Conservation (phyloP, 2,113 vertebrate species). For the Muntiacus muntjak region DNA sequence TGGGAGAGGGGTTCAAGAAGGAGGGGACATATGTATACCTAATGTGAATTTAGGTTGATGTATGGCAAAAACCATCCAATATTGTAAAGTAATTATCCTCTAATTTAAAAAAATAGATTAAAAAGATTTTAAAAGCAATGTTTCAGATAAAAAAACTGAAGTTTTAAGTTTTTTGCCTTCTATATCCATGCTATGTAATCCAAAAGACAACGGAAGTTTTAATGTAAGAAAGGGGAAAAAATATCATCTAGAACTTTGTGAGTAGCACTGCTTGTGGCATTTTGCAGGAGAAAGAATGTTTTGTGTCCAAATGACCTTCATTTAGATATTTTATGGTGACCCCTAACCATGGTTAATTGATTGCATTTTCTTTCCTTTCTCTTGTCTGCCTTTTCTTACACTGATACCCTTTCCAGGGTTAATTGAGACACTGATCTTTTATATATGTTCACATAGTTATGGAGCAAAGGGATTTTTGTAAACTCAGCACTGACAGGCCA, state of each 20-base stretch:
- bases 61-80: neutral
- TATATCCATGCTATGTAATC: neutral
- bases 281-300: conserved; percentile 66
- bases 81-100: neutral
- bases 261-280: conserved; percentile 63
- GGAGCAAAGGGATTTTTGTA: conserved; percentile 58
- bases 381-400: conserved; percentile 67
- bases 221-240: conserved; percentile 9
- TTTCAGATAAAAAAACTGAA: neutral
- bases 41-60: neutral
- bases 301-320: conserved; percentile 69
- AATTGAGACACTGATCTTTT: conserved; percentile 81
- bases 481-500: conserved; percentile 72
- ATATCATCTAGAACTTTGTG: conserved; percentile 12
- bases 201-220: neutral
- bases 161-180: conserved; percentile 20
- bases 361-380: conserved; percentile 72
- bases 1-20: neutral
- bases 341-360: conserved; percentile 74
- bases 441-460: conserved; percentile 54
- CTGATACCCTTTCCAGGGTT: conserved; percentile 78
- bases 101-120: neutral
- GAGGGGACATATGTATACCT: neutral
- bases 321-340: conserved; percentile 75
- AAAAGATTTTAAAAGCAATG: neutral